Evolutionary conservation across 2,113 vertebrate genomes (phyloP).

Genomic region (Lepus europaeus): DNA sequence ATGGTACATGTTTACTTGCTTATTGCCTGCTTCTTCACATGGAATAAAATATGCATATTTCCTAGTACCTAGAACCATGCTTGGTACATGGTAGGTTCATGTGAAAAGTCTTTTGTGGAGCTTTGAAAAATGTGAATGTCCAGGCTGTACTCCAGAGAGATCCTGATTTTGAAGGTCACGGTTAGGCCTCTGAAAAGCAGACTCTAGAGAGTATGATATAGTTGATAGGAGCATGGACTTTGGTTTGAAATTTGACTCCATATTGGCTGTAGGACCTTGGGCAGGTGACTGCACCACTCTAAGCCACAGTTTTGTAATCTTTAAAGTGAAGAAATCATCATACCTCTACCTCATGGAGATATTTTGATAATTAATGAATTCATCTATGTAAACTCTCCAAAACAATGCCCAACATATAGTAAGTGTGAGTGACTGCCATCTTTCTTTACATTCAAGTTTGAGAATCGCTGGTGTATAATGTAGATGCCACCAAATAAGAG

Average conservation of each 20-base stretch:
- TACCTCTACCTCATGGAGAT: not conserved
- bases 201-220: not conserved
- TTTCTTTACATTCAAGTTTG: not conserved
- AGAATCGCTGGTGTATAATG: not conserved
- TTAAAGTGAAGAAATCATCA: not conserved
- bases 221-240: not conserved
- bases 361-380: not conserved
- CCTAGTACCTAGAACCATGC: not conserved
- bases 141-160: not conserved
- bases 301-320: slow-evolving; percentile 7
- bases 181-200: not conserved
- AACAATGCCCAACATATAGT: not conserved
- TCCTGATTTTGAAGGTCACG: not conserved
- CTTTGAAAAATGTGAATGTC: not conserved
- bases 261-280: not conserved
- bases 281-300: not conserved
- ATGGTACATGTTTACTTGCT: not conserved
- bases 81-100: not conserved
- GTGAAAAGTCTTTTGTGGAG: not conserved
- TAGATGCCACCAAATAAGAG: not conserved
- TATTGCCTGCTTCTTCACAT: not conserved
- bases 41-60: not conserved
- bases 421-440: not conserved
- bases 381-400: not conserved
- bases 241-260: not conserved